These are phyloP conservation scores for Mamestra configurata DNA, from an alignment of 1,140 invertebrate genomes.

Conservation along the genomic window DNA sequence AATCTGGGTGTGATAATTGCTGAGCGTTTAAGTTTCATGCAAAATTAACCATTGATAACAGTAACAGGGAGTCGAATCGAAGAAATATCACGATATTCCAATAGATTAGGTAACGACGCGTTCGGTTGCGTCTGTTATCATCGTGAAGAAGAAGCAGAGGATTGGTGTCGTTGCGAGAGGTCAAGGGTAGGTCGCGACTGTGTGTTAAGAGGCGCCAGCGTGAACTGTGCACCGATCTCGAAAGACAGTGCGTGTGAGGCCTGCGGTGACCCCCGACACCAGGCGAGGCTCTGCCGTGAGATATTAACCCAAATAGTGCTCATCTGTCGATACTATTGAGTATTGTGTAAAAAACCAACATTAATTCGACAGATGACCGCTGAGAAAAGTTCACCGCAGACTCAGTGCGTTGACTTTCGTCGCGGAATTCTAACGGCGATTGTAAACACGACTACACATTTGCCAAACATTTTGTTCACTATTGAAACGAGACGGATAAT, in stretches of 20 bases:
- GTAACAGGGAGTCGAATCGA: background rate
- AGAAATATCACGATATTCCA: constrained; percentile 42
- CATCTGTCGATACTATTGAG: constrained; percentile 29
- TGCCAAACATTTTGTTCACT: constrained; percentile 14
- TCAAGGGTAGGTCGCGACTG: constrained; percentile 49
- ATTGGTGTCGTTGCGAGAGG: constrained; percentile 51
- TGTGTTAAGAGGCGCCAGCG: no score
- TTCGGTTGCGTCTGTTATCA: constrained; percentile 43
- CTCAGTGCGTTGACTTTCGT: constrained; percentile 49
- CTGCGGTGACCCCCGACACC: background rate
- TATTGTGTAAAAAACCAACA: constrained; percentile 47
- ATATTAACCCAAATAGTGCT: constrained; percentile 39
- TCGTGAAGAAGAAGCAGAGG: constrained; percentile 48
- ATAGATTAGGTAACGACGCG: constrained; percentile 24
- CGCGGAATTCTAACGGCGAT: constrained; percentile 20
- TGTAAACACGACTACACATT: constrained; percentile 32
- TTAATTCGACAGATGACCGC: constrained; percentile 24
- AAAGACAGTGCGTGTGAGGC: background rate
- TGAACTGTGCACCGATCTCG: no score
- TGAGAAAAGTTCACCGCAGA: constrained; percentile 41
- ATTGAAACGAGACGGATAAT: constrained; percentile 23
- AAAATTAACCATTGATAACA: background rate
- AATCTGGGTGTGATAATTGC: constrained; percentile 13
- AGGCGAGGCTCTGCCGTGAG: background rate
- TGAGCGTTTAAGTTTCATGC: background rate